Base-by-base conservation (phyloP, 2,113 vertebrate species). In the Salvelinus alpinus region DNA sequence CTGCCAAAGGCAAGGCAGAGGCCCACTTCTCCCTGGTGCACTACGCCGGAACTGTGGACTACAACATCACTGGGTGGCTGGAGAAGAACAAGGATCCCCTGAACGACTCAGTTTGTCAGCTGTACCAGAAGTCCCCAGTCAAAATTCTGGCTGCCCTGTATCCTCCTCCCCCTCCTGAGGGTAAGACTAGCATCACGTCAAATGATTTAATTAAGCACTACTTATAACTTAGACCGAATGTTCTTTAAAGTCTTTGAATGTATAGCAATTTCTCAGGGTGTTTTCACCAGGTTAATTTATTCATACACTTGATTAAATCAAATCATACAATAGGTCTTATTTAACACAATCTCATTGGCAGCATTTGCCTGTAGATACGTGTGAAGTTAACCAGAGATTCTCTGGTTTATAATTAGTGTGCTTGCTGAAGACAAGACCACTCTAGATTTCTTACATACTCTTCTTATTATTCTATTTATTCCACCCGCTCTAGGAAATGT, bases 61-160 rank as follows among this genome's bases (percentile, higher is more conserved):
- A 97, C 87, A 97, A 96, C 76, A 95, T 97, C 74, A 14, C 20
- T 29, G 96, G 95, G 16, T 97, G 96, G 96, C 87, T 97, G 29
- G 96, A 97, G 69, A 97, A 98, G 84, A 98, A 97, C 90, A 98
- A 98, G 80, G 96, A 98, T 83, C 96, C 96, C 0, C 78, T 97
- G 90, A 97, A 97, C 0, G 96, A 97, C 85, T 94, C 96, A 0
- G 95, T 95, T 51, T 93, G 96, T 3, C 94, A 90, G 76, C 89
- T 92, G 18, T 92, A 90, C 74, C 88, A 90, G 89, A 92, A 92
- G 80, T 92, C 91, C 3, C 82, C 92, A 0, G 0, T 95, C 80
- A 95, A 95, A 14, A 93, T 94, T 14, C 1, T 95, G 31, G 92
- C 93, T 31, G 3, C 25, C 1, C 54, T 72, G 22, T 72, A 57